Base-by-base conservation (phyloP, 2,888 invertebrate genomes). In the Notodonta dromedarius region DNA sequence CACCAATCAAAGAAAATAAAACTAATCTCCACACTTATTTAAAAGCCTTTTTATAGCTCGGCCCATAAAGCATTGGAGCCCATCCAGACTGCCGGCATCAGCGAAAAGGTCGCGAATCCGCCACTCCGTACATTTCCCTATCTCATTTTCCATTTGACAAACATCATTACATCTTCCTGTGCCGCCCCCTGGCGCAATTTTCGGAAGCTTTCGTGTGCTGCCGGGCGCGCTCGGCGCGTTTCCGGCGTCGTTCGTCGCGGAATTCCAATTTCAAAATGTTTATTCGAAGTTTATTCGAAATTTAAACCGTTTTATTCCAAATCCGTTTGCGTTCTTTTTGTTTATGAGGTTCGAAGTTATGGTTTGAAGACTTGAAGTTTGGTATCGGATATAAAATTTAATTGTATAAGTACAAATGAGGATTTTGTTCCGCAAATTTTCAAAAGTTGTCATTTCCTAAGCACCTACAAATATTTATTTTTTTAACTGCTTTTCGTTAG, bases 61-160 rank as follows among this genome's bases (percentile, higher is more conserved):
- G 35, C 68, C 66, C 68, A 75, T 77, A 75, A 77, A 74, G 69
- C 73, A 80, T 73, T 65, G 55, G 57, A 60, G 62, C 57, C 70
- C 70, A 71, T 75, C 69, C 40, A 63, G 73, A 66, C 68, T 65
- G 73, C 76, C 79, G 82, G 65, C 74, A 64, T 89, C 88, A 88
- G 89, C 87, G 73, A 84, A 87, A 89, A 89, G 88, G 88, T 88
- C 87, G 84, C 87, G 82, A 87, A 84, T 84, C 87, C 88, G 85
- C 87, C 80, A 80, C 85, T 80, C 82, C 82, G 86, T 76, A 89
- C 90, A 89, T 91, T 91, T 93, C 93, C 93, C 93, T 93, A 93
- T 93, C 93, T 92, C 91, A 93, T 93, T 93, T 93, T 93, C 93
- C 93, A 93, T 93, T 93, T 93, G 93, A 92, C 93, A 93, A 91